Percentiles rank a stretch among this genome's conserved stretches.
Evolutionary conservation across 2,797 vertebrate species (phyloP).

Genomic region (Argentina silus): DNA sequence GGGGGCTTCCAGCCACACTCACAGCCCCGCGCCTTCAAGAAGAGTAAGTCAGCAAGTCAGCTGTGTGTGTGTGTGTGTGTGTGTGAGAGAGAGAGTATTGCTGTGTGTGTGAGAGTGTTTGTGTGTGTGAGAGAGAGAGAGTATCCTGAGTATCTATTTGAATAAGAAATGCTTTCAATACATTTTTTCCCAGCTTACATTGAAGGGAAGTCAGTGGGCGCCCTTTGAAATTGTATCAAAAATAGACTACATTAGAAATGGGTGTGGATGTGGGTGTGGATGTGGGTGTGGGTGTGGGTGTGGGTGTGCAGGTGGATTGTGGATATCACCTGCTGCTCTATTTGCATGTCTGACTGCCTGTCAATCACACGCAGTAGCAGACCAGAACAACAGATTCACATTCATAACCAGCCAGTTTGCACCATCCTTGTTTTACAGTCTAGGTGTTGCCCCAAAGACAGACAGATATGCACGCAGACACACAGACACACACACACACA

Average conservation of each 20-base stretch:
- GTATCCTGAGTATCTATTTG: neutral
- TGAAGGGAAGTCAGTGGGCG: too few species aligned
- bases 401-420: too few species aligned
- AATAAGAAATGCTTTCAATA: too few species aligned
- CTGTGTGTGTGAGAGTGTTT: neutral
- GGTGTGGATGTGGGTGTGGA: slow-evolving; percentile 9
- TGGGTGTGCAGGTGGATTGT: neutral
- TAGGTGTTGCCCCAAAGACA: too few species aligned
- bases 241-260: slow-evolving; percentile 16
- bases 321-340: neutral
- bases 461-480: too few species aligned
- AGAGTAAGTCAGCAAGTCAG: slow-evolving; percentile 72
- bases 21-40: slow-evolving; percentile 78
- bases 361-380: neutral
- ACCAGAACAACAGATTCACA: too few species aligned
- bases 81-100: neutral
- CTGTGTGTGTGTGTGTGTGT: neutral
- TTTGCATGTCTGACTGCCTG: neutral
- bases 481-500: too few species aligned
- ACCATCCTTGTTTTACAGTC: too few species aligned
- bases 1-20: slow-evolving; percentile 88
- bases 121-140: neutral
- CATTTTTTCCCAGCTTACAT: too few species aligned
- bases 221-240: neutral
- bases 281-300: too few species aligned